These are phyloP conservation scores for Meda fulgida DNA, from an alignment of 2,797 vertebrate genomes.

Conservation along the genomic window DNA sequence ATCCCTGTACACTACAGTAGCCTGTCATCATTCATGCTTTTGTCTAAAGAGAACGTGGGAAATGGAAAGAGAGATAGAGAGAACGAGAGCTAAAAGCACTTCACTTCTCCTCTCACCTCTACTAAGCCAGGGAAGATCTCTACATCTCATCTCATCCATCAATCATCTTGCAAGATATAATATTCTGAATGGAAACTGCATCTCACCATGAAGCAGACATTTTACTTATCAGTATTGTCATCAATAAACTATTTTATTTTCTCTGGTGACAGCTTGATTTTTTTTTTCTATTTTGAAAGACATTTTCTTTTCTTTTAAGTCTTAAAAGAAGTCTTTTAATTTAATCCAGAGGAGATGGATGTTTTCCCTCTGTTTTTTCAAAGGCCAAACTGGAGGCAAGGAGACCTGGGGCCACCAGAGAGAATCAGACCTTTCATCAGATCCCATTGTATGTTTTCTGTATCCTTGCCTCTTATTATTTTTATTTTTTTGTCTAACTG, in stretches of 20 bases:
- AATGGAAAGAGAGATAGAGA: conserved; percentile 51
- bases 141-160: conserved; percentile 57
- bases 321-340: conserved; percentile 67
- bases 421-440: conserved; percentile 65
- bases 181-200: conserved; percentile 63
- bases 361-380: conserved; percentile 30
- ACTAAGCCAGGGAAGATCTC: conserved; percentile 57
- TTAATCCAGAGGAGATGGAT: conserved; percentile 52
- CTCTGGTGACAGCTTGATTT: conserved; percentile 36
- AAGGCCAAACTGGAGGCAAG: conserved; percentile 50
- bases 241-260: conserved; percentile 35
- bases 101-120: conserved; percentile 42
- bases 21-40: conserved; percentile 32
- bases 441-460: conserved; percentile 31
- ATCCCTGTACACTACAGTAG: conserved; percentile 51
- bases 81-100: conserved; percentile 50
- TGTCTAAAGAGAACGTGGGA: conserved; percentile 36
- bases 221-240: conserved; percentile 54
- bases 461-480: conserved; percentile 39
- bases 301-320: conserved; percentile 41
- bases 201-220: conserved; percentile 55
- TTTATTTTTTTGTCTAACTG: conserved; percentile 18
- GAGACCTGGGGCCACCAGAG: conserved; percentile 44
- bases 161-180: conserved; percentile 43
- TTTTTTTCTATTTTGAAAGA: conserved; percentile 43